These are phyloP conservation scores for Eriosoma lanigerum DNA, from an alignment of 1,140 invertebrate genomes.

Conservation along the genomic window DNA sequence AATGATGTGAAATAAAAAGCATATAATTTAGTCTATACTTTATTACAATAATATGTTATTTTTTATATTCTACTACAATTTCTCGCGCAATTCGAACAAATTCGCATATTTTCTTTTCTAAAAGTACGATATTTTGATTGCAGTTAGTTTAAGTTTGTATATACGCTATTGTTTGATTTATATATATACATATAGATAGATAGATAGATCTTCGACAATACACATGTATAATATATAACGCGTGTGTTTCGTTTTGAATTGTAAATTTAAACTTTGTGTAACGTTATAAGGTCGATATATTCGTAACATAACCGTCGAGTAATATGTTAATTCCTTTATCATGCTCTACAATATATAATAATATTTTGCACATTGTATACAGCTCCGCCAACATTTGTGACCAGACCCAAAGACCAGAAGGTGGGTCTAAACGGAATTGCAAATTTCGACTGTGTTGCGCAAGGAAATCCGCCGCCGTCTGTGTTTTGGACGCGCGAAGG, in stretches of 20 bases:
- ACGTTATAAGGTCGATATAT: background rate
- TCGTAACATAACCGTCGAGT: background rate
- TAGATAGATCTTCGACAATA: too few species aligned
- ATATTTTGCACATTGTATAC: slow-evolving; percentile 43
- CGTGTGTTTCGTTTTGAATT: slow-evolving; percentile 9
- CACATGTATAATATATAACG: too few species aligned
- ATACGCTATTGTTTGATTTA: too few species aligned
- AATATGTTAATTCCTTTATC: slow-evolving; percentile 40
- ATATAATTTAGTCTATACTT: too few species aligned
- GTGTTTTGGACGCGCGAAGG: slow-evolving; percentile 87
- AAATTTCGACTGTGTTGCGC: slow-evolving; percentile 78
- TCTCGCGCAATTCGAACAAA: background rate
- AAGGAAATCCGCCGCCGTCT: slow-evolving; percentile 81
- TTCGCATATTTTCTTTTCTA: too few species aligned
- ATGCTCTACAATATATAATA: too few species aligned
- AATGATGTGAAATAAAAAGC: too few species aligned
- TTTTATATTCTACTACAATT: background rate
- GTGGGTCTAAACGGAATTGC: slow-evolving; percentile 75
- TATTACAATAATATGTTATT: too few species aligned
- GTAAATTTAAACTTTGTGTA: background rate
- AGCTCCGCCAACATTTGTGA: slow-evolving; percentile 79
- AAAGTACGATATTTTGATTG: too few species aligned
- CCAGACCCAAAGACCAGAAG: slow-evolving; percentile 75
- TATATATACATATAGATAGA: too few species aligned
- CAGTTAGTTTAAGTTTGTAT: too few species aligned